Conservation (phyloP, 2,888 invertebrate species). For the Apoda limacodes region DNA sequence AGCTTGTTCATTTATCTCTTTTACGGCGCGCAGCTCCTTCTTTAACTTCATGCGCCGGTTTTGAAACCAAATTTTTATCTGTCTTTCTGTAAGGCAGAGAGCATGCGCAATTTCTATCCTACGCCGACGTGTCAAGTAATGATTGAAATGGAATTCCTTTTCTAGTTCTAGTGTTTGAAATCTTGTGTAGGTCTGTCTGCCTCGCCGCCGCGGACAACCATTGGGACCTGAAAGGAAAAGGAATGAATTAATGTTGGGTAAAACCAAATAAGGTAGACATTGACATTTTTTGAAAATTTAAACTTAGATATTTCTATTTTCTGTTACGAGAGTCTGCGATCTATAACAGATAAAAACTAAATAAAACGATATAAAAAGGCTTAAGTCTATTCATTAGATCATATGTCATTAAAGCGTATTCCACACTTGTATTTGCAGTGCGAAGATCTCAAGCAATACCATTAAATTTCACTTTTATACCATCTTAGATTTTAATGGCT, state of each 20-base stretch:
- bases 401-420: constrained; percentile 47
- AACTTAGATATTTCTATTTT: too few relatives aligned
- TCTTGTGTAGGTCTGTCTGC: constrained; percentile 97
- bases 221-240: constrained; percentile 86
- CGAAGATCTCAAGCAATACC: constrained; percentile 45
- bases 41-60: constrained; percentile 97
- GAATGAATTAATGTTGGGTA: too few relatives aligned
- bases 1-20: constrained; percentile 95
- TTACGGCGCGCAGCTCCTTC: constrained; percentile 93
- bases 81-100: constrained; percentile 94
- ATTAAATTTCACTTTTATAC: constrained; percentile 67
- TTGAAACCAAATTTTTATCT: constrained; percentile 98
- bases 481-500: constrained; percentile 64
- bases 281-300: too few relatives aligned
- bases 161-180: constrained; percentile 98
- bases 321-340: too few relatives aligned
- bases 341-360: too few relatives aligned
- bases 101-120: constrained; percentile 98
- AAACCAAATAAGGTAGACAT: too few relatives aligned
- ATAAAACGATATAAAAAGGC: constrained; percentile 21
- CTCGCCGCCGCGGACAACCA: constrained; percentile 93
- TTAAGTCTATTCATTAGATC: constrained; percentile 50
- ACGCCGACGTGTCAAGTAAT: constrained; percentile 94
- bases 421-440: constrained; percentile 40
- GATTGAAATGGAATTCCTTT: constrained; percentile 98